phyloP scores from a whole-genome alignment of 2,888 invertebrate genomes.

The Stenichneumon culpator region DNA sequence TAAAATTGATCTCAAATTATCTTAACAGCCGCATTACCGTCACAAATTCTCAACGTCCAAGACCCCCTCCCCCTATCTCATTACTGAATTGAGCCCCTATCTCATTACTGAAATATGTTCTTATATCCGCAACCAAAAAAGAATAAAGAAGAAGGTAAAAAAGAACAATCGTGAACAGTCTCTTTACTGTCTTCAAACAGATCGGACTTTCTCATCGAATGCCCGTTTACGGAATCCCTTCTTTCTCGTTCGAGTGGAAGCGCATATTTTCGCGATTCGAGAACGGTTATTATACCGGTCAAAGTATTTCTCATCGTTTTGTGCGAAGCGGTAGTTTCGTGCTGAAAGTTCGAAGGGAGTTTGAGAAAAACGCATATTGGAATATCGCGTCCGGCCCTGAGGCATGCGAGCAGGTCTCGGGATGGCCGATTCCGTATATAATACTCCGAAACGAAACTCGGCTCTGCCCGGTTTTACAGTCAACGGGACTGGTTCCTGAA shows the following conservation, averaged over 20 bases:
- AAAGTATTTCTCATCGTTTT: slow-evolving; percentile 3
- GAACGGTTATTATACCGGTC: slow-evolving; percentile 13
- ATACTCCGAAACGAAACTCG: slow-evolving; percentile 37
- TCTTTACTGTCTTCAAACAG: neutral
- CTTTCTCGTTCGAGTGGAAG: neutral
- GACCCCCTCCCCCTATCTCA: neutral
- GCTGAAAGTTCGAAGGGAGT: neutral
- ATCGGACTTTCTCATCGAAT: slow-evolving; percentile 7
- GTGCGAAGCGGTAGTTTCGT: slow-evolving; percentile 13
- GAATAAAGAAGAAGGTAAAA: neutral
- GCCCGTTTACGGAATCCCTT: neutral
- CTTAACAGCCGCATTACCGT: neutral
- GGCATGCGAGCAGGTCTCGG: slow-evolving; percentile 37
- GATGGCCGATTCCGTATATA: slow-evolving; percentile 17
- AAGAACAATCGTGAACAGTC: neutral
- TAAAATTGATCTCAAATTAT: neutral
- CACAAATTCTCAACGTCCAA: neutral
- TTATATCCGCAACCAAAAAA: neutral
- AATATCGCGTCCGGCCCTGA: slow-evolving; percentile 57
- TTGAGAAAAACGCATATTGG: slow-evolving; percentile 15
- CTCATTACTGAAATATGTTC: neutral
- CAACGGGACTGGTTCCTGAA: slow-evolving; percentile 64
- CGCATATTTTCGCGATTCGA: slow-evolving; percentile 21
- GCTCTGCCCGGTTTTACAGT: slow-evolving; percentile 41
- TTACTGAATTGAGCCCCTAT: neutral